A percentile compares a stretch with the other conserved stretches of the same genome.
Evolutionary conservation across 2,797 vertebrate species (phyloP).

Genomic region (Protonibea diacanthus): DNA sequence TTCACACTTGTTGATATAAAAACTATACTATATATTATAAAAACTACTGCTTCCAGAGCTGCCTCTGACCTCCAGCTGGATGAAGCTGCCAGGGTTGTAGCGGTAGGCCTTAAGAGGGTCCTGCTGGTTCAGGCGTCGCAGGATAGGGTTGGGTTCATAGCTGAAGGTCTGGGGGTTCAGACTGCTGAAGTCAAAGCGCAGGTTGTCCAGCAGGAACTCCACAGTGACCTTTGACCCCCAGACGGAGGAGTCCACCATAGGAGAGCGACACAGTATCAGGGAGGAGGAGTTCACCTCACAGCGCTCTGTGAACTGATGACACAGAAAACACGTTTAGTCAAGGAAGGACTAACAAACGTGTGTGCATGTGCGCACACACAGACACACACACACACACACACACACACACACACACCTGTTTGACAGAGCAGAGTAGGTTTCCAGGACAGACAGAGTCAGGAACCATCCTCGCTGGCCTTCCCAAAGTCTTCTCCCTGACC

Average conservation of each 20-base stretch:
- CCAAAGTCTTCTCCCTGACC: slow-evolving; percentile 10
- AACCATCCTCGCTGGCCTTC: slow-evolving; percentile 79
- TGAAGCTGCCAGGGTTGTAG: slow-evolving; percentile 97
- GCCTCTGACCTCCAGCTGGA: slow-evolving; percentile 93
- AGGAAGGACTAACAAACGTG: neutral
- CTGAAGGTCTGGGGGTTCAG: slow-evolving; percentile 88
- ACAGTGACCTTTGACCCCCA: slow-evolving; percentile 83
- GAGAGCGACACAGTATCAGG: slow-evolving; percentile 91
- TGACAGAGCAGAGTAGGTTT: slow-evolving; percentile 81
- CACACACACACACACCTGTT: slow-evolving; percentile 69
- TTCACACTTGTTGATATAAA: neutral
- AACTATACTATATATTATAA: neutral
- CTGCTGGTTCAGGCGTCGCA: slow-evolving; percentile 89
- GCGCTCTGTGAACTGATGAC: slow-evolving; percentile 87
- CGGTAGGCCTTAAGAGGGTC: slow-evolving; percentile 90
- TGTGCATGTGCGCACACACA: neutral
- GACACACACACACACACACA: slow-evolving; percentile 54
- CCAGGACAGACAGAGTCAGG: slow-evolving; percentile 82
- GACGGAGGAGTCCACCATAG: slow-evolving; percentile 85
- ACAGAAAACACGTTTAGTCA: neutral
- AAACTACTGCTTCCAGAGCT: neutral
- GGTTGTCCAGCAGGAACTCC: slow-evolving; percentile 94
- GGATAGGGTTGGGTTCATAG: slow-evolving; percentile 91
- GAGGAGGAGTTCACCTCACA: slow-evolving; percentile 92
- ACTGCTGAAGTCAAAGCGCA: slow-evolving; percentile 90